Conservation (phyloP, 2,888 invertebrate species). For the Papilio protenor region DNA sequence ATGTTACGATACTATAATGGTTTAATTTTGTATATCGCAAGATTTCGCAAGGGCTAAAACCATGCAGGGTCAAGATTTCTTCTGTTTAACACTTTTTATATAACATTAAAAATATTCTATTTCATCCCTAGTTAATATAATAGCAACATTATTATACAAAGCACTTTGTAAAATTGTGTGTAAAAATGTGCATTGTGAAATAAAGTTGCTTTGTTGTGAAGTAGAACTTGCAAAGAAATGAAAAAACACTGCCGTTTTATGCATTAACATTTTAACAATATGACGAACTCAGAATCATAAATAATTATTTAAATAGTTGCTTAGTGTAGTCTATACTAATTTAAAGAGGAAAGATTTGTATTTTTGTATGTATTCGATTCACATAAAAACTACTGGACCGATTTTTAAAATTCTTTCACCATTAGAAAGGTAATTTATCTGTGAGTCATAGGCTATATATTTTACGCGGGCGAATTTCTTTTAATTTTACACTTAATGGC, state of each 20-base stretch:
- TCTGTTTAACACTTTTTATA: conserved; percentile 1
- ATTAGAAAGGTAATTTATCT: too few relatives aligned
- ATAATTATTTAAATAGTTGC: neutral
- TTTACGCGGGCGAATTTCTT: too few relatives aligned
- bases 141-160: conserved; percentile 25
- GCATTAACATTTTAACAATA: neutral
- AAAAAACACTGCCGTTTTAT: neutral
- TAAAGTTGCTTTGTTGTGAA: neutral
- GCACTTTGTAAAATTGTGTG: neutral
- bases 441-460: too few relatives aligned
- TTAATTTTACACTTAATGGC: too few relatives aligned
- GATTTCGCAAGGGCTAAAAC: conserved; percentile 35
- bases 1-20: conserved; percentile 7
- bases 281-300: neutral
- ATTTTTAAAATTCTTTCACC: too few relatives aligned
- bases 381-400: too few relatives aligned
- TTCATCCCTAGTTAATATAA: neutral
- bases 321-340: neutral
- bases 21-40: conserved; percentile 32
- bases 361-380: too few relatives aligned
- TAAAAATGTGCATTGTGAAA: conserved; percentile 7
- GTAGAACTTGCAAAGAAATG: conserved; percentile 30
- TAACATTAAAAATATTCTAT: neutral
- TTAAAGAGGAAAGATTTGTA: too few relatives aligned
- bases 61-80: conserved; percentile 47